Evolutionary conservation across 2,113 vertebrate species (phyloP).

Genomic region (Nerophis lumbriciformis): DNA sequence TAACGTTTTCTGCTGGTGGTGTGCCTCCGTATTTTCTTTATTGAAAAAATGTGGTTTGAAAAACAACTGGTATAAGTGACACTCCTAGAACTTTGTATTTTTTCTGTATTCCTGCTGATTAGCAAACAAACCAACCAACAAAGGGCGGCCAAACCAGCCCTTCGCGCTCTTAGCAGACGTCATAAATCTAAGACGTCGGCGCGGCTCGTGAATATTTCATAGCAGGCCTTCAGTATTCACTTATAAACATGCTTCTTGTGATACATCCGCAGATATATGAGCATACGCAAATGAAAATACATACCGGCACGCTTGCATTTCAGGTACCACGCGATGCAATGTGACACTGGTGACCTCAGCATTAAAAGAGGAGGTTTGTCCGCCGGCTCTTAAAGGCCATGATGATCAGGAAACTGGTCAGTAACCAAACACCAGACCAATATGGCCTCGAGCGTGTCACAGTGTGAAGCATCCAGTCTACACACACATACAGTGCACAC

Average conservation of each 20-base stretch:
- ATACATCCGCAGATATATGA: constrained; percentile 11
- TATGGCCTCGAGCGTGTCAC: constrained; percentile 26
- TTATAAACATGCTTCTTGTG: constrained; percentile 12
- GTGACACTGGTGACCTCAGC: constrained; percentile 37
- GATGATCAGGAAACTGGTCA: constrained; percentile 41
- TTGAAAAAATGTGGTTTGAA: too few species aligned
- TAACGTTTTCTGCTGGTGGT: too few species aligned
- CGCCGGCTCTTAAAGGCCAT: constrained; percentile 11
- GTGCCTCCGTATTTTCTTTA: too few species aligned
- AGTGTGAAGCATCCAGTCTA: constrained; percentile 16
- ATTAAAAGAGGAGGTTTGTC: constrained; percentile 18
- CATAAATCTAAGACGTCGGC: neutral
- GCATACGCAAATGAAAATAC: constrained; percentile 6
- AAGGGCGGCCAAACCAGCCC: neutral
- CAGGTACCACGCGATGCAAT: constrained; percentile 21
- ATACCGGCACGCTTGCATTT: constrained; percentile 15
- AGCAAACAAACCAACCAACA: neutral
- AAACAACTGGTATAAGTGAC: too few species aligned
- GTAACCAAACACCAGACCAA: constrained; percentile 34
- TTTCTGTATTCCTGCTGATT: too few species aligned
- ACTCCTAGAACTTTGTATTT: too few species aligned
- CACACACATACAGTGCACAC: constrained; percentile 14
- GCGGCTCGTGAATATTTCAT: constrained; percentile 43
- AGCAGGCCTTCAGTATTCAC: constrained; percentile 31
- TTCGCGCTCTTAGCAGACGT: too few species aligned